Conservation (phyloP, 2,113 vertebrate species). For the Caranx melampygus region DNA sequence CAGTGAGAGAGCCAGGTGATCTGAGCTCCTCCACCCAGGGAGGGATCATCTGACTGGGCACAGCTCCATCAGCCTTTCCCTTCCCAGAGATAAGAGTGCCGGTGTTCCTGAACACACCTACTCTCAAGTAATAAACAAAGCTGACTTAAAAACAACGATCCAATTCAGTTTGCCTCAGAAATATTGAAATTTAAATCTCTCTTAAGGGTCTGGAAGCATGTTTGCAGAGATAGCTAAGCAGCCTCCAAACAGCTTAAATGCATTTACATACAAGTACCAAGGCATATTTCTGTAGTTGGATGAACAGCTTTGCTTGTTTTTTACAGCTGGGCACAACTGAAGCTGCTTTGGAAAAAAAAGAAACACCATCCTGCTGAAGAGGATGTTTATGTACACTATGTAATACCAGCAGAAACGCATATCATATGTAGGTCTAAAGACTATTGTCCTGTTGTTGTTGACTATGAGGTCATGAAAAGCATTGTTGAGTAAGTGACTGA, state of each 20-base stretch:
- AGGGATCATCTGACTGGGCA: conserved; percentile 35
- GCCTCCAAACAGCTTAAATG: not conserved
- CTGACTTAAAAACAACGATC: not conserved
- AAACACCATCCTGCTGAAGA: not conserved
- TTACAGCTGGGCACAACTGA: not conserved
- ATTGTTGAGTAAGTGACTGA: conserved; percentile 11
- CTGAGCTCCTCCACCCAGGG: conserved; percentile 15
- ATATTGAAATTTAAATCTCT: not conserved
- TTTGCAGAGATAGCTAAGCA: not conserved
- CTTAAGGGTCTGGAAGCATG: not conserved
- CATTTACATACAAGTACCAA: not conserved
- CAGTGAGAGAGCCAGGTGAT: conserved; percentile 16
- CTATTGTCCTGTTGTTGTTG: not conserved
- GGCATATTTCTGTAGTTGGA: too few relatives aligned
- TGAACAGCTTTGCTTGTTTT: not conserved
- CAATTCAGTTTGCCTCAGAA: not conserved
- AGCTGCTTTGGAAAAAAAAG: not conserved
- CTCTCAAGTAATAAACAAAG: not conserved
- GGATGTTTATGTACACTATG: not conserved
- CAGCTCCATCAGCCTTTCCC: not conserved
- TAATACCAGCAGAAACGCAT: not conserved
- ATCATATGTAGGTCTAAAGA: not conserved
- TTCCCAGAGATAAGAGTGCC: not conserved
- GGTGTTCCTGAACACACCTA: not conserved
- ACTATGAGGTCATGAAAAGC: conserved; percentile 31